These are phyloP conservation scores for Perca fluviatilis DNA, from an alignment of 2,113 vertebrate genomes.

Conservation along the genomic window DNA sequence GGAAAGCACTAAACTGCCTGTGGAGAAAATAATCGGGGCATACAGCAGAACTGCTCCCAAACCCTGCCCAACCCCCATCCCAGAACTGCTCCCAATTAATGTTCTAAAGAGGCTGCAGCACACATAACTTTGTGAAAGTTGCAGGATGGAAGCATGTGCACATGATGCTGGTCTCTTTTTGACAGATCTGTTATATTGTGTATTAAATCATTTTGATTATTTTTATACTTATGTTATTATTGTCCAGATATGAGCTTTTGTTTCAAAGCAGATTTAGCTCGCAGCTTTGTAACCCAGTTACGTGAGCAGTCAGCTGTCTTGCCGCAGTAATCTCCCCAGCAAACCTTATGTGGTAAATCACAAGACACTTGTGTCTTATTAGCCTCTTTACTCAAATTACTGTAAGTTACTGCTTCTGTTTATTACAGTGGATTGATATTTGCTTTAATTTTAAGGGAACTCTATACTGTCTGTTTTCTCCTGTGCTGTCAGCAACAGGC, in stretches of 20 bases:
- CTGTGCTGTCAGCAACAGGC: constrained; percentile 31
- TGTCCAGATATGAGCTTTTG: not conserved
- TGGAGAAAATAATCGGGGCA: constrained; percentile 71
- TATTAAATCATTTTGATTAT: not conserved
- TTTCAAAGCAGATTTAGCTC: constrained; percentile 18
- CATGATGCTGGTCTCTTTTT: constrained; percentile 5
- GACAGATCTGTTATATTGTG: not conserved
- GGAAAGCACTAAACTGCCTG: constrained; percentile 67
- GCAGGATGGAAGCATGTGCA: constrained; percentile 15
- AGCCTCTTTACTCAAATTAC: constrained; percentile 33
- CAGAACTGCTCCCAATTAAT: constrained; percentile 70
- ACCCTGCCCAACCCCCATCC: constrained; percentile 46
- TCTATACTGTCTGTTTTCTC: constrained; percentile 34
- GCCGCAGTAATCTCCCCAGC: constrained; percentile 9
- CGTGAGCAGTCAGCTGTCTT: constrained; percentile 44
- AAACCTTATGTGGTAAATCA: constrained; percentile 31
- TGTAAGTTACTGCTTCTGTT: constrained; percentile 37
- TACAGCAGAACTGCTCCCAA: constrained; percentile 53
- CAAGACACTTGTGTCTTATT: constrained; percentile 41
- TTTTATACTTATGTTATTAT: not conserved
- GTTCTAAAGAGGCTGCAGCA: constrained; percentile 37
- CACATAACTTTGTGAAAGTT: constrained; percentile 36
- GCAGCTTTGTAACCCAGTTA: constrained; percentile 12
- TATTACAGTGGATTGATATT: constrained; percentile 49
- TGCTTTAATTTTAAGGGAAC: constrained; percentile 55